Evolutionary conservation across 2,888 invertebrate species (phyloP).

Genomic region (Lasioglossum leucozonium): DNA sequence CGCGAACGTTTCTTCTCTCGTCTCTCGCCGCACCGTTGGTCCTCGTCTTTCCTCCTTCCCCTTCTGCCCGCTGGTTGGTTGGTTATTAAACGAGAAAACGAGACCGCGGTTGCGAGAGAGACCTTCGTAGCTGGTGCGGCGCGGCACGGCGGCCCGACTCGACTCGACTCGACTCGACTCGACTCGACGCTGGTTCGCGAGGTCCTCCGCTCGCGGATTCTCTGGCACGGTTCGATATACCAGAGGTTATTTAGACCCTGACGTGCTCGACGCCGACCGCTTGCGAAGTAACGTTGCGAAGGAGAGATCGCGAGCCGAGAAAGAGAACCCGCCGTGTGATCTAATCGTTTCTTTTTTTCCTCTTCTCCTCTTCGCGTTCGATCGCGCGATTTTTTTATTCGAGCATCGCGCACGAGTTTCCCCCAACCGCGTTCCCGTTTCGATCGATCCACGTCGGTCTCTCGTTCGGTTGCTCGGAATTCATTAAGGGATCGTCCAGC

Average conservation of each 20-base stretch:
- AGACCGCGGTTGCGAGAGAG: slow-evolving; percentile 61
- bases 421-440: background rate
- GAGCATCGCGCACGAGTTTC: background rate
- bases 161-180: too few species aligned
- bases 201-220: slow-evolving; percentile 54
- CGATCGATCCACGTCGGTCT: background rate
- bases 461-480: background rate
- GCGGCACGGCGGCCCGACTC: background rate
- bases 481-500: background rate
- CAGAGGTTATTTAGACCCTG: slow-evolving; percentile 66
- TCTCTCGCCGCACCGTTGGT: slow-evolving; percentile 25
- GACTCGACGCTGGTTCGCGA: slow-evolving; percentile 31
- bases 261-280: slow-evolving; percentile 33
- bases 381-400: slow-evolving; percentile 32
- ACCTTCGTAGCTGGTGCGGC: slow-evolving; percentile 41
- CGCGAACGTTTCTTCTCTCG: slow-evolving; percentile 28
- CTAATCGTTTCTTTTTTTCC: slow-evolving; percentile 51
- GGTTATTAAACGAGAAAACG: slow-evolving; percentile 68
- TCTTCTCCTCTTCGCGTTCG: slow-evolving; percentile 15
- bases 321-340: slow-evolving; percentile 37
- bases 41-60: slow-evolving; percentile 33
- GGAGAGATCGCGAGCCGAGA: slow-evolving; percentile 12
- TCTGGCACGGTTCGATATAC: slow-evolving; percentile 68
- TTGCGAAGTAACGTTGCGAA: slow-evolving; percentile 38
- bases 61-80: slow-evolving; percentile 1